These are phyloP conservation scores for Podarcis siculus DNA, from an alignment of 2,797 vertebrate genomes.

Conservation along the genomic window DNA sequence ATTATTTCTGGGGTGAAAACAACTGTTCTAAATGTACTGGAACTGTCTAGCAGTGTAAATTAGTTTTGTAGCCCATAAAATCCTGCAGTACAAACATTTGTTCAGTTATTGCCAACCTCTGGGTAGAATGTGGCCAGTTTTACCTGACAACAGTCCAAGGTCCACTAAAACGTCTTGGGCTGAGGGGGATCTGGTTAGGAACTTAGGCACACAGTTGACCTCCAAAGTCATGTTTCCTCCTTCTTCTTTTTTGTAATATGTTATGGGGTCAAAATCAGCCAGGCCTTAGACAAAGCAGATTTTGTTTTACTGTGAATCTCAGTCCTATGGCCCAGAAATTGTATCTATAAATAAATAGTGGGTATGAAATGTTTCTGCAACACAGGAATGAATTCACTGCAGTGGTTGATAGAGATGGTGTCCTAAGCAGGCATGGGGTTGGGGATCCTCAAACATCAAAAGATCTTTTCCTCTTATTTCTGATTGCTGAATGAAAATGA, in stretches of 20 bases:
- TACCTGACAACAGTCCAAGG: not conserved
- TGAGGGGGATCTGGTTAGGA: constrained; percentile 42
- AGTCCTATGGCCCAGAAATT: not conserved
- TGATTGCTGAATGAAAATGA: not conserved
- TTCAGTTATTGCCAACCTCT: constrained; percentile 13
- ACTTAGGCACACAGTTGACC: not conserved
- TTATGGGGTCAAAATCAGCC: not conserved
- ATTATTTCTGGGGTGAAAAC: constrained; percentile 26
- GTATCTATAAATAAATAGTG: not conserved
- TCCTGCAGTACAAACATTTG: constrained; percentile 43
- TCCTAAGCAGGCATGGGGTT: not conserved
- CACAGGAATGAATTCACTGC: not conserved
- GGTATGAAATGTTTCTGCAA: not conserved
- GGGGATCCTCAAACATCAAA: not conserved
- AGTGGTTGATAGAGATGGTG: not conserved
- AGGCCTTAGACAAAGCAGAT: not conserved
- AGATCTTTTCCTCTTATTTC: not conserved
- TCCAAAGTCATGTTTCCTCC: constrained; percentile 12
- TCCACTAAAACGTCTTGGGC: not conserved
- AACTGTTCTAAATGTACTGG: constrained; percentile 12
- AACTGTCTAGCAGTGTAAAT: constrained; percentile 32
- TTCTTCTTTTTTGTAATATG: not conserved
- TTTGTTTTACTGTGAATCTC: not conserved
- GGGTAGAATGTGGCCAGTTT: not conserved
- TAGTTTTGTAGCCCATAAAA: constrained; percentile 18